Base-by-base conservation (phyloP, 2,113 vertebrate species). In the Salvelinus sp. region DNA sequence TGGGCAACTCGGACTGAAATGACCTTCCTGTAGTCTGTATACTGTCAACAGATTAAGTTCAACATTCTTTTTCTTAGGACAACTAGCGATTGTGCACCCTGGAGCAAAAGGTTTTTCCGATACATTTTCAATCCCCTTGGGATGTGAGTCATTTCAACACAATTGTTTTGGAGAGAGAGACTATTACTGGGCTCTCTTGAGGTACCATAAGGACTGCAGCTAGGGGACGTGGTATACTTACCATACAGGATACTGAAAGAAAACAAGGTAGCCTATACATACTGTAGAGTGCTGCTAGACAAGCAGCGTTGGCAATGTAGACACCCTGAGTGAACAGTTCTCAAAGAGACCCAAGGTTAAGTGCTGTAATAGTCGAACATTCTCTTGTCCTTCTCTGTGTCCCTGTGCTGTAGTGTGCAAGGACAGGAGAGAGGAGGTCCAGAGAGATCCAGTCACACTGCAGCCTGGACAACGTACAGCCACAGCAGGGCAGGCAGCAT, bases 111-210 rank as follows among this genome's bases (percentile, higher is more conserved):
- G 50, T 18, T 54, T 4, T 54, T 5, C 12, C 68, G 64, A 38
- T 69, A 67, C 60, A 75, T 83, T 48, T 72, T 82, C 57, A 74
- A 27, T 78, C 81, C 80, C 70, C 74, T 63, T 78, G 80, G 79
- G 73, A 83, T 72, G 81, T 86, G 83, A 89, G 76, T 87, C 85
- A 84, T 74, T 82, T 47, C 64, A 83, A 18, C n/a, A 69, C 44
- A 12, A 48, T 5, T 23, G 33, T 69, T 30, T 25, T 16, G 72
- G 67, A 70, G 20, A 67, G 4, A 74, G 74, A 73, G 14, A 20
- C 38, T 44, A 27, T 30, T 27, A 66, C 38, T 22, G 65, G 78
- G 69, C 16, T 25, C 69, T 64, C 70, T 62, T 28, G 75, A 82
- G 77, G 69, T 57, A 20, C 54, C 38, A 44, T 54, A 14, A 18